These are phyloP conservation scores for Epizoanthus stellaris DNA, from an alignment of 92 coral and sea anemone genomes.

Conservation along the genomic window DNA sequence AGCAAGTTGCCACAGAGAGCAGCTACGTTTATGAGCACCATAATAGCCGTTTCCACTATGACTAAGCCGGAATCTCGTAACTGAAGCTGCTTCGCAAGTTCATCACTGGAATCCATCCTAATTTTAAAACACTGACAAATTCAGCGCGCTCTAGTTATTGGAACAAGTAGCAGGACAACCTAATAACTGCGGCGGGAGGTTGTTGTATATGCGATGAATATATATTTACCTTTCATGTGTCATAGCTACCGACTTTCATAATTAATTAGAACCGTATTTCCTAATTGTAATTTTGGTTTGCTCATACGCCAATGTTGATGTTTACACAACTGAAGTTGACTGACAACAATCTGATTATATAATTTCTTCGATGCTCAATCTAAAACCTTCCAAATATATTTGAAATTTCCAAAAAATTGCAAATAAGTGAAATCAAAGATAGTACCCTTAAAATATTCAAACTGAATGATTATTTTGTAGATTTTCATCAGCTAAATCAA, in stretches of 20 bases:
- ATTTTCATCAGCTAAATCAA: too few species aligned
- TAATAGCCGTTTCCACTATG: constrained; percentile 64
- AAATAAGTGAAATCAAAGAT: too few species aligned
- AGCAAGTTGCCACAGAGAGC: constrained; percentile 76
- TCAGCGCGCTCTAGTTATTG: background rate
- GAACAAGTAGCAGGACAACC: background rate
- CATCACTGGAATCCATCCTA: background rate
- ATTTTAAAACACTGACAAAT: too few species aligned
- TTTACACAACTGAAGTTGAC: background rate
- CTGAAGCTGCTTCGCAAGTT: constrained; percentile 49
- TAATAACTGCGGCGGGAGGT: background rate
- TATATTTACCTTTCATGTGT: background rate
- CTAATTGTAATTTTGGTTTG: background rate
- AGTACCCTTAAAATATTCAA: too few species aligned
- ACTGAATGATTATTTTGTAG: too few species aligned
- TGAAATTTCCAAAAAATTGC: too few species aligned
- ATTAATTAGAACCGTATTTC: background rate
- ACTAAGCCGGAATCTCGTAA: constrained; percentile 52
- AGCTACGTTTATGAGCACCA: constrained; percentile 58
- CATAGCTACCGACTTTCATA: background rate
- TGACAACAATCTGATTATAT: background rate
- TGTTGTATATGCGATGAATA: background rate
- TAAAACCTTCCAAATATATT: background rate
- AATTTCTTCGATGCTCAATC: background rate
- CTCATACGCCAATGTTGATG: background rate